These are phyloP conservation scores for Acanthopleura granulata DNA, from an alignment of 2,888 invertebrate genomes.

Conservation along the genomic window DNA sequence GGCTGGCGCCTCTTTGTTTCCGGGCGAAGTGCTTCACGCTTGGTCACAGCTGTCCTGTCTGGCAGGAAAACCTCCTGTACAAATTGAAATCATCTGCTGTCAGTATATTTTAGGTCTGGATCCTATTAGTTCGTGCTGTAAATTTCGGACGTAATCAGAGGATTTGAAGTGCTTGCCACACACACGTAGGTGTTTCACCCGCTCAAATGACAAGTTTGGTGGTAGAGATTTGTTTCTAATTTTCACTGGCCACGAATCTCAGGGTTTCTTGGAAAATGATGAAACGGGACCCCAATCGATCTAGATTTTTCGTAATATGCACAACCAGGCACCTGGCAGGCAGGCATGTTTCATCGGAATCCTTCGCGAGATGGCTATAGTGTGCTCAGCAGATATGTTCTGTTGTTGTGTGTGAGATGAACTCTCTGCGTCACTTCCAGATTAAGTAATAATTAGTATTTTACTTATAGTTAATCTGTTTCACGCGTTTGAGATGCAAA, in stretches of 20 bases:
- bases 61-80: no score
- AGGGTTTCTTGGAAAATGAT: background rate
- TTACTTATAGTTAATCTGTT: background rate
- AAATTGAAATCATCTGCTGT: no score
- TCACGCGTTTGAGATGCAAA: background rate
- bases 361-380: no score
- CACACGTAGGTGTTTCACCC: background rate
- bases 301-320: background rate
- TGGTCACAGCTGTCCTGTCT: no score
- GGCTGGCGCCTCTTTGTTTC: no score
- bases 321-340: background rate
- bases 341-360: background rate
- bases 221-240: background rate
- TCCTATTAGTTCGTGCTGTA: background rate
- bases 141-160: background rate
- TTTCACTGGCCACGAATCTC: background rate
- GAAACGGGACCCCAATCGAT: background rate
- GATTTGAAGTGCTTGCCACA: background rate
- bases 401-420: background rate
- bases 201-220: background rate
- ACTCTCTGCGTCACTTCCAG: background rate
- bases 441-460: background rate
- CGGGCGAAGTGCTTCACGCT: no score
- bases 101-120: background rate
- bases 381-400: background rate